Base-by-base conservation (phyloP, 35 echinoderm and acorn worm species). In the Apostichopus californicus region DNA sequence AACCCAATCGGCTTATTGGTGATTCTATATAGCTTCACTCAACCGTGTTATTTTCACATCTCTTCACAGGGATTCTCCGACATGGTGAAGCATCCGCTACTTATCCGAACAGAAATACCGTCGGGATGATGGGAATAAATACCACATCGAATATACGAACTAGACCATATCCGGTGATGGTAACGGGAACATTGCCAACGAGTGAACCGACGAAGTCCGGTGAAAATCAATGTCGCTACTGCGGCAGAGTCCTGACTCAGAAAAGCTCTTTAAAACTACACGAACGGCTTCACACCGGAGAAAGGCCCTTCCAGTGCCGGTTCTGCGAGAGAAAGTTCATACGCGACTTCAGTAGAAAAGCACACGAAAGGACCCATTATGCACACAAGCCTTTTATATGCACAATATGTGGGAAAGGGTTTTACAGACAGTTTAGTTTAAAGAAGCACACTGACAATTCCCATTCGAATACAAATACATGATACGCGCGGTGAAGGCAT, bases 261-360 rank as follows among this genome's bases (percentile, higher is more conserved):
- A 85, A 85, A 20, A 85, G 81, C 58, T 85, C 81, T 11, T 55
- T 85, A 15, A 59, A 58, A 11, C 23, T 85, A 9, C 81, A 85
- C 17, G 81, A 85, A 59, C 46, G 86, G 80, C 77, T 90, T 10
- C 95, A 97, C 79, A 86, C 86, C 8, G 88, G 90, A 53, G 73
- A 87, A 54, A 61, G 81, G 22, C 91, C 95, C 4, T 94, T 82
- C 55, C 21, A 52, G 57, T 85, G 81, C 14, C 54, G 81, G 6
- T 58, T 85, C 24, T 85, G 81, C 55, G 81, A 85, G 4, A 85
- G 81, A n/a, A 18, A 13, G 7, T 85, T 85, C 55, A 58, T 85
- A 56, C 54, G 81, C 1, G 81, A 85, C 17, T 85, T 58, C 14
- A 85, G 81, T 55, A 60, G 81, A n/a, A 85, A 85, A 55, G 81